Conservation (phyloP, 2,113 vertebrate species). For the Corydoras maculifer region DNA sequence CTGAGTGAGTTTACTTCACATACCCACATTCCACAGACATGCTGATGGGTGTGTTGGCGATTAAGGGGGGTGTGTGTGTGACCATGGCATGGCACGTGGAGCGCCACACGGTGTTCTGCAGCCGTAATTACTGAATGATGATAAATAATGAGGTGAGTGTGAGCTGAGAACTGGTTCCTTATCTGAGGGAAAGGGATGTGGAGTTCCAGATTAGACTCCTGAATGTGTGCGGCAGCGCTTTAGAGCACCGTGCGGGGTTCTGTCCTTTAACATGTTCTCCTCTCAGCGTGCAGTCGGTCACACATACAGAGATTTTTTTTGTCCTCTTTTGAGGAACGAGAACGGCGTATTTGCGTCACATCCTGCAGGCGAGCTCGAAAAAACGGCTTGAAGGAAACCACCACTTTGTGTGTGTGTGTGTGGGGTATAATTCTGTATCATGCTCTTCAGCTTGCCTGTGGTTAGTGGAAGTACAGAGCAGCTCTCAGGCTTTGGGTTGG, state of each 20-base stretch:
- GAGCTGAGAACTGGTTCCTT: no score
- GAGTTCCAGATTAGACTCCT: no score
- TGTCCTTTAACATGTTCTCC: background rate
- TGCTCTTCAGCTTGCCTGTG: constrained; percentile 9
- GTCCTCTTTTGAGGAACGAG: constrained; percentile 29
- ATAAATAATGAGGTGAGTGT: no score
- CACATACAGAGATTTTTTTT: constrained; percentile 36
- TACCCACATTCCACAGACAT: no score
- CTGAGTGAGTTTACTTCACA: no score
- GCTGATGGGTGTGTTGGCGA: no score
- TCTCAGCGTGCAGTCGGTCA: constrained; percentile 28
- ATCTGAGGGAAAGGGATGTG: no score
- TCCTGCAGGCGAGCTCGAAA: constrained; percentile 32
- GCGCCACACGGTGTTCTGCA: no score
- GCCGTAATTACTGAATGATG: no score
- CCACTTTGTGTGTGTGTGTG: constrained; percentile 22
- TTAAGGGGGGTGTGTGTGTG: no score
- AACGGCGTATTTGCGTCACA: constrained; percentile 24
- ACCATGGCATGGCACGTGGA: no score
- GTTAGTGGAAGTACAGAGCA: constrained; percentile 15
- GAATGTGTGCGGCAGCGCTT: no score
- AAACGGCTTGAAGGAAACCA: constrained; percentile 22
- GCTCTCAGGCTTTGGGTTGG: constrained; percentile 11
- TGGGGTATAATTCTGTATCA: background rate
- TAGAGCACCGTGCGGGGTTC: background rate